Evolutionary conservation across 2,113 vertebrate genomes (phyloP).

Genomic region (Caranx melampygus): DNA sequence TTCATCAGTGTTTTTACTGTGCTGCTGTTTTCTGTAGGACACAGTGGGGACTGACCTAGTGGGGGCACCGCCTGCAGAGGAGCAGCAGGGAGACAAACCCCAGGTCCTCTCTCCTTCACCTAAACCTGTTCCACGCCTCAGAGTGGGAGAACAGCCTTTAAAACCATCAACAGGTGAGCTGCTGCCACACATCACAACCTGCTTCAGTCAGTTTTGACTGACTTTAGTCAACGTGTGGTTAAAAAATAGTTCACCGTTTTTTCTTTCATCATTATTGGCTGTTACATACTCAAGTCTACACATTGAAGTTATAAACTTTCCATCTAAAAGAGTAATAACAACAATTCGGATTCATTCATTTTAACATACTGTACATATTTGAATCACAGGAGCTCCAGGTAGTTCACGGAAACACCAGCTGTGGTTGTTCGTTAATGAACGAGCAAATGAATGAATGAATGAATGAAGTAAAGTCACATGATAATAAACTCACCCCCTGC

Average conservation of each 20-base stretch:
- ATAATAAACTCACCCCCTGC: too few species aligned
- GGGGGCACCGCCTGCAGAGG: constrained; percentile 11
- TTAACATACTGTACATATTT: too few species aligned
- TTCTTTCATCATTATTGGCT: background rate
- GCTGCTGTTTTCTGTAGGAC: constrained; percentile 33
- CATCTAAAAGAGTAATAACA: background rate
- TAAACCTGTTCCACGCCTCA: constrained; percentile 5
- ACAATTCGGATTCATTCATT: too few species aligned
- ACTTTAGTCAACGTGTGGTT: too few species aligned
- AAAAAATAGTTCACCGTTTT: too few species aligned
- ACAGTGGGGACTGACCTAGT: background rate
- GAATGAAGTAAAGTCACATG: too few species aligned
- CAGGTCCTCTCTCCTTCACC: background rate
- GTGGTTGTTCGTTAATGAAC: too few species aligned
- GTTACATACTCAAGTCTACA: background rate
- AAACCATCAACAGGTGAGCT: constrained; percentile 38
- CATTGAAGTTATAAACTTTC: background rate
- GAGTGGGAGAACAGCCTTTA: background rate
- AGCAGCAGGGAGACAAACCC: constrained; percentile 13
- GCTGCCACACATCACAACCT: background rate
- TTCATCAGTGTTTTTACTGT: background rate
- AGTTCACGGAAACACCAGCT: too few species aligned
- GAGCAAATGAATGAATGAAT: too few species aligned
- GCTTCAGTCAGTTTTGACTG: background rate
- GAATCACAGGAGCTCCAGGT: too few species aligned